Percentiles rank a stretch among this genome's conserved stretches.
Conservation (phyloP, 2,113 vertebrate species). For the Myotis lucifugus region DNA sequence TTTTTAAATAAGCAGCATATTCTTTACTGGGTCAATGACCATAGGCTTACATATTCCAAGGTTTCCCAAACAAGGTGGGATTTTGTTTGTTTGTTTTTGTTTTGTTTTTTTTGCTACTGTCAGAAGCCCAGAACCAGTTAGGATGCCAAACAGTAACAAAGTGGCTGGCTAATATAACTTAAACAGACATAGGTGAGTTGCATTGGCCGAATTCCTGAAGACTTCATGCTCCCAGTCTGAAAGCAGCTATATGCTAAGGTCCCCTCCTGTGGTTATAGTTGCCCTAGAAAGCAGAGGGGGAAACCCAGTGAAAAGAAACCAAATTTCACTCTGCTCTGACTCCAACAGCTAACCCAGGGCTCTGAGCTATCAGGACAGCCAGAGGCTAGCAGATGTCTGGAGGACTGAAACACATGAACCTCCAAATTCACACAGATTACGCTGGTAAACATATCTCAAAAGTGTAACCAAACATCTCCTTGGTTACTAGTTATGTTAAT, state of each 20-base stretch:
- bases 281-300: neutral
- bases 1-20: constrained; percentile 28
- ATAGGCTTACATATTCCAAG: constrained; percentile 15
- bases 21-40: neutral
- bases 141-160: neutral
- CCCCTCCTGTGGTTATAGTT: neutral
- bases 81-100: neutral
- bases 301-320: neutral
- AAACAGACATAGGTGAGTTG: neutral
- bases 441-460: neutral
- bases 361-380: neutral
- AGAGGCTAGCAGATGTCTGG: no score
- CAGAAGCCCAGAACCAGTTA: neutral
- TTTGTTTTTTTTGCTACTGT: neutral
- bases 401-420: neutral
- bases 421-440: neutral
- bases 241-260: neutral
- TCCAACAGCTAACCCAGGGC: neutral
- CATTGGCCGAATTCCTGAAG: neutral
- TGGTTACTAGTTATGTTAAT: neutral
- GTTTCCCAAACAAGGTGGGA: neutral
- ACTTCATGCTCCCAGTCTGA: neutral
- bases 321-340: neutral
- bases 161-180: neutral
- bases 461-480: neutral